These are phyloP conservation scores for Caenorhabditis parvicauda DNA, from an alignment of 2,888 invertebrate genomes.

Conservation along the genomic window DNA sequence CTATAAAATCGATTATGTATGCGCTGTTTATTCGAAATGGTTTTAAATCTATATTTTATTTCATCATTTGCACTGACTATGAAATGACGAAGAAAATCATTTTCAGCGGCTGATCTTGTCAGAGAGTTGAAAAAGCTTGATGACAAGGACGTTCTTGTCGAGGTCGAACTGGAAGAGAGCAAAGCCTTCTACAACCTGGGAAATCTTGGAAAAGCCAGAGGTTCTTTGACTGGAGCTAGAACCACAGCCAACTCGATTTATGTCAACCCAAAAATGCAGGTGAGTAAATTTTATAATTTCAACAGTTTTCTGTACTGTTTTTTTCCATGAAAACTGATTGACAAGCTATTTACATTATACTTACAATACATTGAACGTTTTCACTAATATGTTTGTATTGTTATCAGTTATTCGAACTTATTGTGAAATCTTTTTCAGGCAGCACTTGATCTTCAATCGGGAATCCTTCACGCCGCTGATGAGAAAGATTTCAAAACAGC, in stretches of 20 bases:
- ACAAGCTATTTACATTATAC: too few species aligned
- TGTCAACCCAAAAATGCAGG: slow-evolving; percentile 97
- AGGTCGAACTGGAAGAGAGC: slow-evolving; percentile 94
- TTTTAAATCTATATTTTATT: too few species aligned
- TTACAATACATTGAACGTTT: neutral
- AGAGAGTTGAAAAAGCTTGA: slow-evolving; percentile 96
- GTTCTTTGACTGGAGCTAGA: slow-evolving; percentile 92
- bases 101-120: slow-evolving; percentile 71
- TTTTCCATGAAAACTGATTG: too few species aligned
- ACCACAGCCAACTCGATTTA: slow-evolving; percentile 99
- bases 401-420: neutral
- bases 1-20: too few species aligned
- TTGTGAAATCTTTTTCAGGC: slow-evolving; percentile 74
- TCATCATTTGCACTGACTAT: neutral
- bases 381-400: neutral
- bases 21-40: too few species aligned
- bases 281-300: slow-evolving; percentile 63
- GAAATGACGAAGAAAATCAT: neutral
- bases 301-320: neutral
- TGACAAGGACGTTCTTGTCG: slow-evolving; percentile 95
- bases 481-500: slow-evolving; percentile 99
- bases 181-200: slow-evolving; percentile 96
- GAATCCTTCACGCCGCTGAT: slow-evolving; percentile 97
- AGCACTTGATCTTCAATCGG: slow-evolving; percentile 91
- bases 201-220: slow-evolving; percentile 81